Evolutionary conservation across 2,113 vertebrate species (phyloP).

Genomic region (Indicator maculatus): DNA sequence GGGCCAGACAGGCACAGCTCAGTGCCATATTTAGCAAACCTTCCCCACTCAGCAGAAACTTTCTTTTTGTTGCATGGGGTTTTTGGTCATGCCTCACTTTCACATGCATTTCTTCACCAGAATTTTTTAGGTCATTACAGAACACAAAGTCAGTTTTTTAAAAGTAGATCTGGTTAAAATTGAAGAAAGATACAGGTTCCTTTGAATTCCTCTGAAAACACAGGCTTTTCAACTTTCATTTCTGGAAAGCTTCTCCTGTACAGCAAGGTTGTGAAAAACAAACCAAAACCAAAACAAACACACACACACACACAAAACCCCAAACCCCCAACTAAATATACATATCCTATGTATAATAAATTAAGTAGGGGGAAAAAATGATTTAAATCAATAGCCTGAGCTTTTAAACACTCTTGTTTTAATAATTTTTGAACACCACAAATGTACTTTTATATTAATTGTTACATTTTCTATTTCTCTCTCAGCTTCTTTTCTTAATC

Average conservation of each 20-base stretch:
- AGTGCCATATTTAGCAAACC: not conserved
- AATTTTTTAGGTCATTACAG: not conserved
- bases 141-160: accelerated
- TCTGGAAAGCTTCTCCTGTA: not conserved
- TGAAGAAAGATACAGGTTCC: not conserved
- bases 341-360: not conserved
- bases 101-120: not conserved
- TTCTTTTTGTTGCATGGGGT: not conserved
- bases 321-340: not conserved
- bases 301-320: too few species aligned
- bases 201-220: not conserved
- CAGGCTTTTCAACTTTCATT: not conserved
- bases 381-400: not conserved
- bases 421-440: not conserved
- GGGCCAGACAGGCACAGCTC: not conserved
- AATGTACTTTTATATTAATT: not conserved
- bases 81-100: not conserved
- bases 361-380: not conserved
- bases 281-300: too few species aligned
- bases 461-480: not conserved
- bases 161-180: not conserved
- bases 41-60: not conserved
- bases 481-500: not conserved
- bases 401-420: not conserved
- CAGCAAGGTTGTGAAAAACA: not conserved